Evolutionary conservation across 2,113 vertebrate species (phyloP).

Genomic region (Myotis lucifugus): DNA sequence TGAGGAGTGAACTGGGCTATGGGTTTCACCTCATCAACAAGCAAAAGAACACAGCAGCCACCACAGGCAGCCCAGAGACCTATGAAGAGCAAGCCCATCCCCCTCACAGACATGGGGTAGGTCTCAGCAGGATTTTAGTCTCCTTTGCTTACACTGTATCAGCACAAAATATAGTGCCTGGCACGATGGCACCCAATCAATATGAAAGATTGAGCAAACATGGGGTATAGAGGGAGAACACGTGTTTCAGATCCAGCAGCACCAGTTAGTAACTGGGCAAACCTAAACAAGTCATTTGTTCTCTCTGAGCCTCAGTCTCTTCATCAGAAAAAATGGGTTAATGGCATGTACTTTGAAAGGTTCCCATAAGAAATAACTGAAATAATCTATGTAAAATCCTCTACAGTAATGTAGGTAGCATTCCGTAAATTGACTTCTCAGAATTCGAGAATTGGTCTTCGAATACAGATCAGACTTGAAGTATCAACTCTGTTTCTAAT

Average conservation of each 20-base stretch:
- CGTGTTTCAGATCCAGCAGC: not conserved
- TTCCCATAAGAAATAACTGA: not conserved
- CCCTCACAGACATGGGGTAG: not conserved
- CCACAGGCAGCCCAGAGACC: not conserved
- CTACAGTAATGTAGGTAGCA: not conserved
- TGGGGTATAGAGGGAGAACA: not conserved
- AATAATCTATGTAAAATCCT: not conserved
- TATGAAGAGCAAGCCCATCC: not conserved
- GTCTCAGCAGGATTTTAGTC: not conserved
- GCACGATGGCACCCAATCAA: not conserved
- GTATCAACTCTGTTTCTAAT: not conserved
- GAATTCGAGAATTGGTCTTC: not conserved
- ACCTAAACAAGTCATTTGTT: not conserved
- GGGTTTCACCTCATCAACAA: not conserved
- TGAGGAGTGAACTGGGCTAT: not conserved
- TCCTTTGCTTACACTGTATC: not conserved
- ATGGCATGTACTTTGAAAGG: not conserved
- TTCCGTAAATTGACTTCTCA: not conserved
- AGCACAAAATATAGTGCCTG: not conserved
- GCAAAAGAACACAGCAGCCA: not conserved
- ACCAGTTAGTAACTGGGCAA: not conserved
- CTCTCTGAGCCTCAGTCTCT: not conserved
- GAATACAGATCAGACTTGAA: not conserved
- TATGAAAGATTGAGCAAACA: not conserved
- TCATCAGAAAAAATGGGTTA: not conserved